Evolutionary conservation across 2,888 invertebrate genomes (phyloP).

Genomic region (Erebia ligea): DNA sequence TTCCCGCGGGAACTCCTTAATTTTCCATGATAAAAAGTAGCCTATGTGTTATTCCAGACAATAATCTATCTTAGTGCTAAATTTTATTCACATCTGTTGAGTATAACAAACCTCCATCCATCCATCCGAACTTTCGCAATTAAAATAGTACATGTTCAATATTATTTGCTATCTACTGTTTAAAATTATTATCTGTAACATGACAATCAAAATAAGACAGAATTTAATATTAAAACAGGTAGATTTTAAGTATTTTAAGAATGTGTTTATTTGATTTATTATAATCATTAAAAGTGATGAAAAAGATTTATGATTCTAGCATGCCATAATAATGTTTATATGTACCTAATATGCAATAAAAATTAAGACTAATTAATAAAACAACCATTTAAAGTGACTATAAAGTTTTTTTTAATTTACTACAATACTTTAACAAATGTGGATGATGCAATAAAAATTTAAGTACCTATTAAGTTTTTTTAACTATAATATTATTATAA

Average conservation of each 20-base stretch:
- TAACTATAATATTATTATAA: too few species aligned
- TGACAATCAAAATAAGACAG: background rate
- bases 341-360: constrained; percentile 11
- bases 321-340: constrained; percentile 12
- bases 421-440: background rate
- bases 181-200: background rate
- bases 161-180: background rate
- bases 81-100: too few species aligned
- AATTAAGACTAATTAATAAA: constrained; percentile 32
- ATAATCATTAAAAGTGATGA: constrained; percentile 4
- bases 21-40: too few species aligned
- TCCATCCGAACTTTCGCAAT: too few species aligned
- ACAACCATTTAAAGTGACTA: constrained; percentile 22
- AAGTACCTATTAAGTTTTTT: too few species aligned
- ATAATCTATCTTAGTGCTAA: too few species aligned
- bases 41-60: too few species aligned
- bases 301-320: constrained; percentile 17
- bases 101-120: too few species aligned
- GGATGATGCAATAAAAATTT: background rate
- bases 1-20: too few species aligned
- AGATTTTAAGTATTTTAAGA: background rate
- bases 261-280: constrained; percentile 10
- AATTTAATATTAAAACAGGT: background rate
- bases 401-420: constrained; percentile 1
- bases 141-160: too few species aligned